phyloP scores from a whole-genome alignment of 2,888 invertebrate genomes.

The Euplagia quadripunctaria region DNA sequence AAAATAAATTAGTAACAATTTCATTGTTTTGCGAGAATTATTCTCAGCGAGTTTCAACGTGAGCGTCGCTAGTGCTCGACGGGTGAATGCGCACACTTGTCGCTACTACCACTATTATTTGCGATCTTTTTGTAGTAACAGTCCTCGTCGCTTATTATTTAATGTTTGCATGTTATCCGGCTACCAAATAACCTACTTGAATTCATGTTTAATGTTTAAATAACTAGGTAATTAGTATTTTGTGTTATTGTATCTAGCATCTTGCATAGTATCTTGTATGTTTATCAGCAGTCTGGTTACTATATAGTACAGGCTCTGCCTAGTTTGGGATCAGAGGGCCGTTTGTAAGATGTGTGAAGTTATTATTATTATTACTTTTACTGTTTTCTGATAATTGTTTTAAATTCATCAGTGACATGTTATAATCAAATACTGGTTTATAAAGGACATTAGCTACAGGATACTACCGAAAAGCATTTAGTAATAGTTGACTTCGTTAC shows the following conservation, averaged over 20 bases:
- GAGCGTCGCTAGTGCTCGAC: conserved; percentile 44
- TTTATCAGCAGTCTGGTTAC: no score
- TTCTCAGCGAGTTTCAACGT: conserved; percentile 62
- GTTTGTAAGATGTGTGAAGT: no score
- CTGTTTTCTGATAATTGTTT: not conserved
- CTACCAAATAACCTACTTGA: not conserved
- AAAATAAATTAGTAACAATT: conserved; percentile 87
- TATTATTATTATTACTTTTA: not conserved
- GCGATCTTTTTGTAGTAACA: conserved; percentile 38
- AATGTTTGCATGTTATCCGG: conserved; percentile 37
- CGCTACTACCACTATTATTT: conserved; percentile 44
- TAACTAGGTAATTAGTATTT: not conserved
- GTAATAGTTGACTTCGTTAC: not conserved
- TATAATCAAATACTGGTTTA: no score
- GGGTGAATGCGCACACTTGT: conserved; percentile 48
- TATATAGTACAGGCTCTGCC: no score
- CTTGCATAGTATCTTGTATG: no score
- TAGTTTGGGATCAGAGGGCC: no score
- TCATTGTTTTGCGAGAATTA: conserved; percentile 85
- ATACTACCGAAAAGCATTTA: not conserved
- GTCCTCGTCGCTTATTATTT: conserved; percentile 40
- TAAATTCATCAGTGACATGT: not conserved
- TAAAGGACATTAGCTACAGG: not conserved
- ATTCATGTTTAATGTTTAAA: not conserved
- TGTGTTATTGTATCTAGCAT: no score